Base-by-base conservation (phyloP, 2,888 invertebrate genomes). In the Drosophila falleni region DNA sequence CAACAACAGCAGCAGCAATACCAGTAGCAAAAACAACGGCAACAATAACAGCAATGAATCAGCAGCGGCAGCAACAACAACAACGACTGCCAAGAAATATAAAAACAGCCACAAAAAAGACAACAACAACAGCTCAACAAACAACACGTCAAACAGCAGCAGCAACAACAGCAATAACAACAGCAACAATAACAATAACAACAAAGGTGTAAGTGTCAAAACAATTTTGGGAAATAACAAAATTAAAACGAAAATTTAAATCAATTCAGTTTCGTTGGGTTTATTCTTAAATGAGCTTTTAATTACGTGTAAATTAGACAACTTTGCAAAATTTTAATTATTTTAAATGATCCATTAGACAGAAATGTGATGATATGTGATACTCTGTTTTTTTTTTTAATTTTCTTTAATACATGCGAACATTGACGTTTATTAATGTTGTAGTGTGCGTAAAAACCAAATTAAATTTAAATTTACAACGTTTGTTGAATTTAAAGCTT, bases 31-130 rank as follows among this genome's bases (percentile, higher is more conserved):
- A 59, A 39, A 51, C 51, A 42, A 26, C 61, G 26, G n/a, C 56
- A 63, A 10, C 50, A 53, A 15, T 47, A 55, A 37, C 69, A 19
- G n/a, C 51, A 19, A 10, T 35, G 35, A 35, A 66, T 35, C 53
- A 54, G 16, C 50, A 19, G 10, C 63, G 42, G 29, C 70, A 3
- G 31, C 56, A 29, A 15, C 65, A 31, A 5, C 74, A 64, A 10
- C 55, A 44, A n/a, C 67, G 26, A 13, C 69, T 15, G 35, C 59
- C 42, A 77, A 79, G 42, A 81, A 84, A 60, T 81, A 74, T 64
- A 85, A 81, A 59, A 74, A 63, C 58, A 74, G 71, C 58, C 74
- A 80, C 59, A 80, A 82, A 82, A 76, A 85, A 78, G 70, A 72
- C 76, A 83, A 60, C 81, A 80, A n/a, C 66, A 63, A 23, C 51